Evolutionary conservation across 2,888 invertebrate species (phyloP).

Genomic region (Ellobium chinense): DNA sequence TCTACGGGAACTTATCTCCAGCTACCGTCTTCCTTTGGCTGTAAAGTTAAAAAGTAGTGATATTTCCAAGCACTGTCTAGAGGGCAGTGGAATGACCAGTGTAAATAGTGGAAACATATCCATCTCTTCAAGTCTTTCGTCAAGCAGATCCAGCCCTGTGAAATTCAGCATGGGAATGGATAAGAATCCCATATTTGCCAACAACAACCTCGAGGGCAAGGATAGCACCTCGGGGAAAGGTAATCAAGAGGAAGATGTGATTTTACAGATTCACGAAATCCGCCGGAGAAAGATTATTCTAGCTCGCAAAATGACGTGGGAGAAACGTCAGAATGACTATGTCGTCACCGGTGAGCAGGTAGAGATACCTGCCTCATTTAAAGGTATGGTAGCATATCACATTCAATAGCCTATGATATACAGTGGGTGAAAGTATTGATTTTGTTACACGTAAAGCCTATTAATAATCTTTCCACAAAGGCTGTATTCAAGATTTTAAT

Average conservation of each 20-base stretch:
- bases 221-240: background rate
- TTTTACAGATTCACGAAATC: slow-evolving; percentile 65
- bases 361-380: slow-evolving; percentile 66
- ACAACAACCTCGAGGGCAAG: background rate
- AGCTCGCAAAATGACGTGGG: slow-evolving; percentile 68
- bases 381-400: slow-evolving; percentile 61
- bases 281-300: slow-evolving; percentile 65
- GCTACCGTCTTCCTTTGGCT: slow-evolving; percentile 54
- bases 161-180: background rate
- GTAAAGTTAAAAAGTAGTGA: slow-evolving; percentile 56
- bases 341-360: slow-evolving; percentile 60
- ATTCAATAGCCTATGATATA: too few relatives aligned
- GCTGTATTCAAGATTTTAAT: too few relatives aligned
- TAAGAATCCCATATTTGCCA: background rate
- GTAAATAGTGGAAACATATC: background rate
- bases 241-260: slow-evolving; percentile 49
- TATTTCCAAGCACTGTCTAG: slow-evolving; percentile 40
- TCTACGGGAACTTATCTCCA: slow-evolving; percentile 61
- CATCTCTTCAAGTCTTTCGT: background rate
- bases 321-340: slow-evolving; percentile 66
- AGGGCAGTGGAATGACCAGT: background rate
- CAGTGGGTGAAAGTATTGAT: too few relatives aligned
- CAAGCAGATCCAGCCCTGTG: background rate
- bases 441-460: too few relatives aligned
- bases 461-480: too few relatives aligned